phyloP scores from a whole-genome alignment of 2,888 invertebrate species.

The Acrobasis consociella region DNA sequence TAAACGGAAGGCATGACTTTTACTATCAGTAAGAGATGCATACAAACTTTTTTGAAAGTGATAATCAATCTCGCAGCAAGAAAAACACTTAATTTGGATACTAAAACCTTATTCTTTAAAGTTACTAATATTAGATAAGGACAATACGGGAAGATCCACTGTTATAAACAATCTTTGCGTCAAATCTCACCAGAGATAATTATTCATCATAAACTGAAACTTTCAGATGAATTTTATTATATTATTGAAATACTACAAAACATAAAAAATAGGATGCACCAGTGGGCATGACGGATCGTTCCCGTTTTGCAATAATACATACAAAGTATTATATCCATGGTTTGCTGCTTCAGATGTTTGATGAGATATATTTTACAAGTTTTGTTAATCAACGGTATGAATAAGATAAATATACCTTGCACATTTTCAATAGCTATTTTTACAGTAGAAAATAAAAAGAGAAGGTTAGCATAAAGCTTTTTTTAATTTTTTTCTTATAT shows the following conservation, averaged over 20 bases:
- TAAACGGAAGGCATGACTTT: too few species aligned
- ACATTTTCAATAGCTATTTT: too few species aligned
- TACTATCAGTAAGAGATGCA: too few species aligned
- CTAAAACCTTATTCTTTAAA: too few species aligned
- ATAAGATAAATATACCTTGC: too few species aligned
- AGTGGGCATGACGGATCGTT: not conserved
- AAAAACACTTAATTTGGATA: too few species aligned
- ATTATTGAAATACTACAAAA: not conserved
- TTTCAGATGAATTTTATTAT: not conserved
- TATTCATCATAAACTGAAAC: not conserved
- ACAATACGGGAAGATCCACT: not conserved
- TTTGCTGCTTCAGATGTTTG: slow-evolving; percentile 8
- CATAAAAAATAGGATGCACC: not conserved
- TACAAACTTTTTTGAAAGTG: too few species aligned
- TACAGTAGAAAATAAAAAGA: too few species aligned
- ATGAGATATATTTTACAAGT: not conserved
- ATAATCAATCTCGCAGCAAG: too few species aligned
- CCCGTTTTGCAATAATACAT: not conserved
- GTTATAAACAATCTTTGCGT: not conserved
- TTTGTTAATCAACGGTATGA: not conserved
- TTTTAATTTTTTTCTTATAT: too few species aligned
- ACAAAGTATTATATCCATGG: slow-evolving; percentile 5
- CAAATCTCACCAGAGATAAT: not conserved
- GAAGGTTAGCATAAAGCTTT: too few species aligned
- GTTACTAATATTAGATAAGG: too few species aligned